phyloP scores from a whole-genome alignment of 1,140 invertebrate species.

The Papilio polyxenes region DNA sequence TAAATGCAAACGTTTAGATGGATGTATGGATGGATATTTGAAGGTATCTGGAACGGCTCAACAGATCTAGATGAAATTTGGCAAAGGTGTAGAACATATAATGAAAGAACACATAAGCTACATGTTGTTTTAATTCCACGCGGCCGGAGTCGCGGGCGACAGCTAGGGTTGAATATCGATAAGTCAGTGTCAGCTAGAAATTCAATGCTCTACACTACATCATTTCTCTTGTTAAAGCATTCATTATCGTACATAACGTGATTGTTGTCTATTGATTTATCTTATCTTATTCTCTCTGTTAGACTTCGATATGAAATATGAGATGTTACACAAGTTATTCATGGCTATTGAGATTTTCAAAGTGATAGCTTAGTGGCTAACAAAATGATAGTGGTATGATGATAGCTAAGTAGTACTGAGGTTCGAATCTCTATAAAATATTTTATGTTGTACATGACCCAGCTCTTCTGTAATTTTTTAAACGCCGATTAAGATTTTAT shows the following conservation, averaged over 20 bases:
- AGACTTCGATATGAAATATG: conserved; percentile 15
- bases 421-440: conserved; percentile 3
- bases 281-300: neutral
- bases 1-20: no score
- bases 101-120: no score
- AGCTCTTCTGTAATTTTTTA: neutral
- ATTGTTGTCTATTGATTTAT: conserved; percentile 11
- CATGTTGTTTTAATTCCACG: no score
- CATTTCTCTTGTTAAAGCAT: neutral
- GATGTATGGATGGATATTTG: no score
- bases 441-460: neutral
- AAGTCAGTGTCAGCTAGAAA: neutral
- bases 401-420: neutral
- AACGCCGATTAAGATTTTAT: neutral
- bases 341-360: neutral
- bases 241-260: conserved; percentile 21
- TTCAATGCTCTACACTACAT: neutral
- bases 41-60: no score
- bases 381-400: no score
- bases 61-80: no score
- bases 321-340: neutral
- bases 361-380: neutral
- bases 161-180: neutral
- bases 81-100: no score
- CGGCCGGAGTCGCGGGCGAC: no score